These are phyloP conservation scores for Polietes domitor DNA, from an alignment of 2,888 invertebrate genomes.

Conservation along the genomic window DNA sequence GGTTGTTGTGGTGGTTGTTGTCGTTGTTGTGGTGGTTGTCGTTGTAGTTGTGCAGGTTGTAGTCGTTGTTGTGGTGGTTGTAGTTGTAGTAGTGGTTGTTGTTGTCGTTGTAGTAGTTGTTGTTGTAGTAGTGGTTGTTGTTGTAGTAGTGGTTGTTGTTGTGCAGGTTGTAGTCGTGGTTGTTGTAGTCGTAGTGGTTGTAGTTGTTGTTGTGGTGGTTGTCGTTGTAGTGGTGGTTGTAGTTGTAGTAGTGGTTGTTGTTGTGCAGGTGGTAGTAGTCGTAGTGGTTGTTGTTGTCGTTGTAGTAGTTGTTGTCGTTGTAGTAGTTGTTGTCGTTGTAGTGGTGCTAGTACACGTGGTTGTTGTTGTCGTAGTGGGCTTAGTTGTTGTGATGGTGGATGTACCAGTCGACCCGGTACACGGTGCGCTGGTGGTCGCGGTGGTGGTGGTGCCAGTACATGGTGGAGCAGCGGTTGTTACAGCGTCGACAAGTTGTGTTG, in stretches of 20 bases:
- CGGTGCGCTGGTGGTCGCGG: neutral
- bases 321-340: constrained; percentile 40
- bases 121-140: constrained; percentile 29
- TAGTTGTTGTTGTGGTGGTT: constrained; percentile 19
- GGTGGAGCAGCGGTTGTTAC: constrained; percentile 2
- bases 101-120: constrained; percentile 10
- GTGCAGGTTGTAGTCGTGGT: neutral
- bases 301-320: constrained; percentile 42
- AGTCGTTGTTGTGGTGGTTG: constrained; percentile 44
- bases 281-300: constrained; percentile 38
- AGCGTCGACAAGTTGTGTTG: constrained; percentile 2
- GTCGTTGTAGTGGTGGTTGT: no score
- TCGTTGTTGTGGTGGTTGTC: neutral
- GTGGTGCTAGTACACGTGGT: no score
- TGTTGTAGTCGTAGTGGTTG: constrained; percentile 15
- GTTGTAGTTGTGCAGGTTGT: neutral
- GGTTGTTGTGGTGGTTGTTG: constrained; percentile 13
- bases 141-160: constrained; percentile 24
- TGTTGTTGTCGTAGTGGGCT: constrained; percentile 7
- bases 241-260: no score
- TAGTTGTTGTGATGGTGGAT: constrained; percentile 1
- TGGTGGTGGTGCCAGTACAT: neutral
- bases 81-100: neutral
- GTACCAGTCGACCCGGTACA: neutral
- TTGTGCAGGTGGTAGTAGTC: no score